phyloP scores from a whole-genome alignment of 2,888 invertebrate species.

The Pinctada fucata region DNA sequence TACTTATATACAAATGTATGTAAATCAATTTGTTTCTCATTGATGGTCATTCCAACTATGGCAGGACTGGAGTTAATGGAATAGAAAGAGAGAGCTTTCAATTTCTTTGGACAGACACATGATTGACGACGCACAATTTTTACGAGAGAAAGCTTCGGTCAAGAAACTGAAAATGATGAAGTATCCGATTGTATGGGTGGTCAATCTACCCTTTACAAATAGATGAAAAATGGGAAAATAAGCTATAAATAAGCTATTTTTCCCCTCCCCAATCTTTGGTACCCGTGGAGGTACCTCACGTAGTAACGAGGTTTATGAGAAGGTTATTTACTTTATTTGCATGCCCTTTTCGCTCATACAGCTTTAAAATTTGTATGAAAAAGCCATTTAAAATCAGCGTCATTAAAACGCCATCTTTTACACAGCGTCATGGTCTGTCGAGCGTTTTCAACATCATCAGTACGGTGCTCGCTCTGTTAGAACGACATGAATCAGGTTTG shows the following conservation, averaged over 20 bases:
- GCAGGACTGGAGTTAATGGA: too few relatives aligned
- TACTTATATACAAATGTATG: too few relatives aligned
- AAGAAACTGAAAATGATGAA: not conserved
- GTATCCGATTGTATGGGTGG: not conserved
- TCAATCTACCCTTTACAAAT: not conserved
- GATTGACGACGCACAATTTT: too few relatives aligned
- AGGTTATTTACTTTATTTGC: not conserved
- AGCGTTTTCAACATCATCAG: not conserved
- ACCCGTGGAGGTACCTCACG: not conserved
- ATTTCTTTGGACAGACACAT: too few relatives aligned
- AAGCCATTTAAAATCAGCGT: not conserved
- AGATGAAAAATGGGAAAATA: not conserved
- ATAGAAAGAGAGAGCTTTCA: too few relatives aligned
- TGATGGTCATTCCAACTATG: too few relatives aligned
- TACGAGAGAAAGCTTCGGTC: too few relatives aligned
- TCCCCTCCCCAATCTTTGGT: not conserved
- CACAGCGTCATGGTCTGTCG: not conserved
- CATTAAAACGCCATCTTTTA: not conserved
- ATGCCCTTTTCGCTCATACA: not conserved
- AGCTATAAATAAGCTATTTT: not conserved
- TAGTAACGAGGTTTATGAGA: not conserved
- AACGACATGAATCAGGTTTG: not conserved
- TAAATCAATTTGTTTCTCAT: too few relatives aligned
- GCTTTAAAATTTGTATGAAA: not conserved
- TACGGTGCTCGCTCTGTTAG: not conserved